Percentiles rank a stretch among this genome's conserved stretches.
phyloP scores from a whole-genome alignment of 1,140 invertebrate species.

The Drosophila neocordata region DNA sequence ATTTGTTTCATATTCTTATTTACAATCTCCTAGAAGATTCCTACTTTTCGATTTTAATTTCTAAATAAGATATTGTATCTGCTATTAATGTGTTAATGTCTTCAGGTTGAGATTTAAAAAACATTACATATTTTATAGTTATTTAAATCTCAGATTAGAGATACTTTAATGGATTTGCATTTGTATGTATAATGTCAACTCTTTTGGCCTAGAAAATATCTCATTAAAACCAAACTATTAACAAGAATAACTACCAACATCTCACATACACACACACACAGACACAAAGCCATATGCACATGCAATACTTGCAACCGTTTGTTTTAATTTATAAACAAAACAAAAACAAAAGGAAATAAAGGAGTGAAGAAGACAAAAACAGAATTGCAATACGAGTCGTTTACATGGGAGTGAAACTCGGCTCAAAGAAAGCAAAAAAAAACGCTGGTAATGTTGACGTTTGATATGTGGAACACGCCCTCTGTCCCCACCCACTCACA shows the following conservation, averaged over 20 bases:
- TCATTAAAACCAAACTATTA: conserved; percentile 10
- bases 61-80: too few relatives aligned
- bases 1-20: too few relatives aligned
- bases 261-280: not conserved
- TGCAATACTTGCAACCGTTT: conserved; percentile 5
- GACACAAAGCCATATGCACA: not conserved
- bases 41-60: too few relatives aligned
- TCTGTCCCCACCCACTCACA: conserved; percentile 20
- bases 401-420: conserved; percentile 13
- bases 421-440: conserved; percentile 9
- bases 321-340: conserved; percentile 24
- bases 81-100: too few relatives aligned
- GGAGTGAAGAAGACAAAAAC: conserved; percentile 3
- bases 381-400: conserved; percentile 15
- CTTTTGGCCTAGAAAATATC: conserved; percentile 1
- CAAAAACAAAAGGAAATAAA: conserved; percentile 2
- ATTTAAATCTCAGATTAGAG: not conserved
- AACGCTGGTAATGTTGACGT: conserved; percentile 40
- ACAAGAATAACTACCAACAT: conserved; percentile 9
- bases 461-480: conserved; percentile 59
- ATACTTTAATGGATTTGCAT: not conserved
- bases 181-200: not conserved
- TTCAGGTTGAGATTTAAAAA: too few relatives aligned
- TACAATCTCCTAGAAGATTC: too few relatives aligned
- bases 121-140: too few relatives aligned